Percentiles rank a stretch among this genome's conserved stretches.
phyloP scores from a whole-genome alignment of 2,113 vertebrate species.

The Glaucomys volans region DNA sequence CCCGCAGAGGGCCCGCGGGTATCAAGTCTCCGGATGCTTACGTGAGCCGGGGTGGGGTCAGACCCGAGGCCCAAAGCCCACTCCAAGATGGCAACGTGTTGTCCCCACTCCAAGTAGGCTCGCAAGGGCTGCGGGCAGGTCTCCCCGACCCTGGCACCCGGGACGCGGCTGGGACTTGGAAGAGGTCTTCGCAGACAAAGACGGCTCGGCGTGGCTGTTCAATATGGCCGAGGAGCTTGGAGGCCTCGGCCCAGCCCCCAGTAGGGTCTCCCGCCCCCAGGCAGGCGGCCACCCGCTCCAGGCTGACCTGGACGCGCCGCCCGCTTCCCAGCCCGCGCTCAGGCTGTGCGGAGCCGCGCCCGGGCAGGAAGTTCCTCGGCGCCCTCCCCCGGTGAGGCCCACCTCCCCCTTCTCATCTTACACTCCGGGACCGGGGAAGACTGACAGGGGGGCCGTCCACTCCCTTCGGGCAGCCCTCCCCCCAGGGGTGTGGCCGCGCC shows the following conservation, averaged over 20 bases:
- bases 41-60: neutral
- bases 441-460: conserved; percentile 74
- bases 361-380: conserved; percentile 65
- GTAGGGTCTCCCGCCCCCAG: conserved; percentile 69
- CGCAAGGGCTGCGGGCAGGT: neutral
- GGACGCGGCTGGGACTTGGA: neutral
- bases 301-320: conserved; percentile 58
- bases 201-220: neutral
- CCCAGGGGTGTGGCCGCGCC: conserved; percentile 69
- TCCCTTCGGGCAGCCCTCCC: conserved; percentile 55
- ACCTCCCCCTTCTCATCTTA: conserved; percentile 72
- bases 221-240: conserved; percentile 67
- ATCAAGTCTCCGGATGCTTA: neutral
- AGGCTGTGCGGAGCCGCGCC: accelerated
- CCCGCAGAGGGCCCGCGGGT: neutral
- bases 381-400: conserved; percentile 51
- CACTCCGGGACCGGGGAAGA: conserved; percentile 62
- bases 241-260: conserved; percentile 39
- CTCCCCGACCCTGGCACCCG: neutral
- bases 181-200: conserved; percentile 64
- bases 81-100: neutral
- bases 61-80: neutral
- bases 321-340: neutral
- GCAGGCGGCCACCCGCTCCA: conserved; percentile 34
- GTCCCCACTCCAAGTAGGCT: neutral